Conservation (phyloP, 2,797 vertebrate genomes). For the Ceryle rudis region DNA sequence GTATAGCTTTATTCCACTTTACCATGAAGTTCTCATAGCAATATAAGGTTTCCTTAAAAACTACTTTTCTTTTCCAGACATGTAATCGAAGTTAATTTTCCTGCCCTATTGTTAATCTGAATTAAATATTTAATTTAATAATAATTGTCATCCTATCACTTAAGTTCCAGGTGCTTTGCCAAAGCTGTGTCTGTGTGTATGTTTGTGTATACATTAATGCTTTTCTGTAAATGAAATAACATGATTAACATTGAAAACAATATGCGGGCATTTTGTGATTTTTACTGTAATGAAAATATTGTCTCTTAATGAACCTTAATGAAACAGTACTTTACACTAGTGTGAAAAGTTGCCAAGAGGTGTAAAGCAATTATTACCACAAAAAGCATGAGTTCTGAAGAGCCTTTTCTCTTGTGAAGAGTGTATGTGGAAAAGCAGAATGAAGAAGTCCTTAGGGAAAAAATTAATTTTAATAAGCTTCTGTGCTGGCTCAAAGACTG, state of each 20-base stretch:
- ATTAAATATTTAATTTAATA: conserved; percentile 13
- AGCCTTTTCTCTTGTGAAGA: conserved; percentile 55
- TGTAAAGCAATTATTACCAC: conserved; percentile 76
- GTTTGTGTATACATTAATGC: background rate
- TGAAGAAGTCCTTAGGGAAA: conserved; percentile 66
- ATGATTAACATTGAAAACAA: conserved; percentile 33
- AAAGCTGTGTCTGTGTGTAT: background rate
- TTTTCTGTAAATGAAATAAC: conserved; percentile 20
- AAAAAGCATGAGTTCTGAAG: conserved; percentile 71
- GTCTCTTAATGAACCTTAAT: conserved; percentile 67
- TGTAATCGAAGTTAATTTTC: conserved; percentile 41
- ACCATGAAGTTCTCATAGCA: background rate
- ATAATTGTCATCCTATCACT: background rate
- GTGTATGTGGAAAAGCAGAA: conserved; percentile 59
- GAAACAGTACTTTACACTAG: conserved; percentile 43
- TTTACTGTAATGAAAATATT: conserved; percentile 66
- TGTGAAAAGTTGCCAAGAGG: conserved; percentile 76
- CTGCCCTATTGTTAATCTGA: conserved; percentile 13
- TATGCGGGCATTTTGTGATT: conserved; percentile 37
- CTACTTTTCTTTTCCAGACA: background rate
- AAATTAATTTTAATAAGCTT: conserved; percentile 77
- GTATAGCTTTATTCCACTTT: background rate
- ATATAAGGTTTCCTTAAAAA: background rate
- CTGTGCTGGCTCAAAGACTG: conserved; percentile 36
- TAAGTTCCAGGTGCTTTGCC: background rate